Evolutionary conservation across 2,888 invertebrate genomes (phyloP), one percentile per base, ranked within the genome.

Genomic region (Pomacea canaliculata): DNA sequence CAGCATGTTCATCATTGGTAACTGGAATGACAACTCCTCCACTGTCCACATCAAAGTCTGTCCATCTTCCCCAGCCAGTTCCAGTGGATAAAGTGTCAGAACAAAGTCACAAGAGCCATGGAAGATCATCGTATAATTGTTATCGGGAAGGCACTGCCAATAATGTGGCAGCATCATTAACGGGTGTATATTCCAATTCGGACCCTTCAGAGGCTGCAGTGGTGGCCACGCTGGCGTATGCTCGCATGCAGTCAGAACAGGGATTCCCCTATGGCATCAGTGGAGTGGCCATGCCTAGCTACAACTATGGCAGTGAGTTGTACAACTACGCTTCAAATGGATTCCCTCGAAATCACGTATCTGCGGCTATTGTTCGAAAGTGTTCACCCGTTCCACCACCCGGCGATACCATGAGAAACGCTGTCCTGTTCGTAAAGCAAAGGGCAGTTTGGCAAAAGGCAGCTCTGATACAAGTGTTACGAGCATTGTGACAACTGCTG

Each of bases 371-470:
- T 88, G 88, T 78, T 82, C 85, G 71, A 88, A 87, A 77, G 85
- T 87, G 13, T 88, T 88, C 76, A 88, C 88, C 7, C 83, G 88
- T n/a, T 88, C 88, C 19, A 88, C 88, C 49, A 88, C 88, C 2
- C 80, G 88, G 63, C 84, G 88, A 12, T 88, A 88, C 78, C 88
- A 88, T 73, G 88, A 88, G 78, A 85, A 85, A 69, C 84, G 88
- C 19, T 88, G 88, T 77, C 88, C 88, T n/a, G 78, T 86, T 48
- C 79, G 86, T 48, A 80, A 87, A n/a, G 85, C 87, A 66, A 85
- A 85, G 9, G 85, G 85, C 69, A 86, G 86, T 60, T 82, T 86
- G 70, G 73, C 77, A 46, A 80, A 79, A 27, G 74, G 74, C 49
- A 82, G 56, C 70, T 59, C 72, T 9, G 79, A 75, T 19, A 66